Evolutionary conservation across 2,888 invertebrate genomes (phyloP).

Genomic region (Lacanobia oleracea): DNA sequence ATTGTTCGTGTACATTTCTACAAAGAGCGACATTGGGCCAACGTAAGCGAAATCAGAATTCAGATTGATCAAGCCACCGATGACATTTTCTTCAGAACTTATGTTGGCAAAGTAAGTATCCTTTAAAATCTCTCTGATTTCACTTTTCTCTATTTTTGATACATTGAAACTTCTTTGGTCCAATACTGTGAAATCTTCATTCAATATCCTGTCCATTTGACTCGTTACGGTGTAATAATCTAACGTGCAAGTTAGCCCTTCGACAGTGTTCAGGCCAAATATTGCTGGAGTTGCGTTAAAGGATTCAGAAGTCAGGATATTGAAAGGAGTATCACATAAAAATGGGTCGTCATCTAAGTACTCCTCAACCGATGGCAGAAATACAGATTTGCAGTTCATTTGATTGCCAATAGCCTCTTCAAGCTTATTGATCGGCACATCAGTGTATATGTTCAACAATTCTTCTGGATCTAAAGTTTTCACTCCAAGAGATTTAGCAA

Average conservation of each 20-base stretch:
- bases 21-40: constrained; percentile 83
- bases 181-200: constrained; percentile 81
- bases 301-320: constrained; percentile 75
- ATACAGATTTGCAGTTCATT: constrained; percentile 84
- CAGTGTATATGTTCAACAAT: constrained; percentile 76
- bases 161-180: constrained; percentile 78
- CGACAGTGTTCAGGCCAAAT: constrained; percentile 89
- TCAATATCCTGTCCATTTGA: constrained; percentile 81
- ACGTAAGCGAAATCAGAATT: constrained; percentile 85
- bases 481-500: constrained; percentile 82
- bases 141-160: constrained; percentile 74
- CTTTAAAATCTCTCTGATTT: constrained; percentile 76
- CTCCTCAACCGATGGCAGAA: constrained; percentile 82
- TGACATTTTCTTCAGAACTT: constrained; percentile 78
- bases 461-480: constrained; percentile 77
- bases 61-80: constrained; percentile 85
- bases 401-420: constrained; percentile 86
- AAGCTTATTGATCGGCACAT: constrained; percentile 75
- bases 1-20: constrained; percentile 80
- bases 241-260: constrained; percentile 87
- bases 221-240: constrained; percentile 84
- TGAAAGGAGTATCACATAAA: constrained; percentile 84
- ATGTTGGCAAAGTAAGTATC: constrained; percentile 83
- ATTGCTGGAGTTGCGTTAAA: constrained; percentile 87
- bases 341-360: constrained; percentile 82